Conservation (phyloP, 1,140 invertebrate species). For the Hyles euphorbiae region DNA sequence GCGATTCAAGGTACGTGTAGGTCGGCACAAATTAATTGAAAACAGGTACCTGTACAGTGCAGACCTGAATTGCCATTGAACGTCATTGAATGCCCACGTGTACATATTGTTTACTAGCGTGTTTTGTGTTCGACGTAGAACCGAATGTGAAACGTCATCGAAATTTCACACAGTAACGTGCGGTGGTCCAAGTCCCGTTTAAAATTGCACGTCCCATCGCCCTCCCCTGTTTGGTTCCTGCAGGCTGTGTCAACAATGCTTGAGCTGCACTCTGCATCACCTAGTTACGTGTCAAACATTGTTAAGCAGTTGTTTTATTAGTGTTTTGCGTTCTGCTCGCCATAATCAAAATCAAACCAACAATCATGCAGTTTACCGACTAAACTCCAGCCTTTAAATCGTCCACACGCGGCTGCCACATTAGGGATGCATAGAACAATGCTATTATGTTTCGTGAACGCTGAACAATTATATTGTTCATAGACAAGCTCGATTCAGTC, state of each 20-base stretch:
- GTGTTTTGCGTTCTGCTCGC: constrained; percentile 35
- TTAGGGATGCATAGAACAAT: constrained; percentile 41
- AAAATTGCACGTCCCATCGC: constrained; percentile 57
- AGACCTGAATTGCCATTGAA: too few species aligned
- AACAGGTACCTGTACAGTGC: too few species aligned
- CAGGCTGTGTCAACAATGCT: constrained; percentile 48
- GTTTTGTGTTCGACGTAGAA: constrained; percentile 10
- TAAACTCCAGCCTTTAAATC: constrained; percentile 18
- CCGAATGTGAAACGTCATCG: constrained; percentile 31
- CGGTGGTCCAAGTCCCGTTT: constrained; percentile 40
- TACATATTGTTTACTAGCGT: constrained; percentile 6
- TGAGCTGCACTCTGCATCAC: constrained; percentile 48
- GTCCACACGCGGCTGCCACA: constrained; percentile 22
- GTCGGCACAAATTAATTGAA: too few species aligned
- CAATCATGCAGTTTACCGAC: constrained; percentile 16
- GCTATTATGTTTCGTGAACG: constrained; percentile 40
- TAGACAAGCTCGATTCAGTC: constrained; percentile 46
- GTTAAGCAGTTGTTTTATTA: constrained; percentile 56
- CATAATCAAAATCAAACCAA: constrained; percentile 22
- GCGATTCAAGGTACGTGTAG: too few species aligned
- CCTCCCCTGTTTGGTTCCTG: constrained; percentile 41
- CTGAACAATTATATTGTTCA: constrained; percentile 42
- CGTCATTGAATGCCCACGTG: background rate
- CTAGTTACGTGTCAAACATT: constrained; percentile 61
- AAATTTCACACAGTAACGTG: constrained; percentile 33